A percentile compares a stretch with the other conserved stretches of the same genome.
phyloP scores from a whole-genome alignment of 2,797 vertebrate species.

The Meda fulgida region DNA sequence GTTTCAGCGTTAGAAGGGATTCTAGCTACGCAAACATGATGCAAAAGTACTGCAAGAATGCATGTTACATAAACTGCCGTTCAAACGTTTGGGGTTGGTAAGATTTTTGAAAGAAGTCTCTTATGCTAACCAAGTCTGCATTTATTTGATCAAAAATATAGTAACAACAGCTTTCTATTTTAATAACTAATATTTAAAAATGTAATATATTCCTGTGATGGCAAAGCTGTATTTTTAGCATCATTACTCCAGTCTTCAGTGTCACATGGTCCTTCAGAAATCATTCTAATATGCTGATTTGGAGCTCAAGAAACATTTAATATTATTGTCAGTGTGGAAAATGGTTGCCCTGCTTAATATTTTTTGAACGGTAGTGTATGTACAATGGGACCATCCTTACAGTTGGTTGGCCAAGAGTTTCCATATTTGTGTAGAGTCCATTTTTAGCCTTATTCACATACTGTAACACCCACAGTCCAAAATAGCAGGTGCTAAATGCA shows the following conservation, averaged over 20 bases:
- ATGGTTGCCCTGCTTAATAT: background rate
- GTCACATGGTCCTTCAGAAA: background rate
- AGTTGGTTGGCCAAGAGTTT: background rate
- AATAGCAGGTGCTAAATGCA: constrained; percentile 22
- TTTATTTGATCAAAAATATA: background rate
- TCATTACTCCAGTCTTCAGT: background rate
- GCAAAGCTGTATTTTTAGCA: background rate
- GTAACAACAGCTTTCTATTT: background rate
- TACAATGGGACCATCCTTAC: background rate
- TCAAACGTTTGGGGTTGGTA: background rate
- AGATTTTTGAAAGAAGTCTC: background rate
- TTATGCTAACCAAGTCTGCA: background rate
- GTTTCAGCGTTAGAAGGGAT: background rate
- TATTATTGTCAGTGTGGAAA: background rate
- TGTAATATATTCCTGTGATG: background rate
- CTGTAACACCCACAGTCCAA: constrained; percentile 4
- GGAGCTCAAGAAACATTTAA: background rate
- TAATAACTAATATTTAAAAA: background rate
- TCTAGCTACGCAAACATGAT: background rate
- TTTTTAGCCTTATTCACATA: constrained; percentile 25
- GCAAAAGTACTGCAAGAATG: background rate
- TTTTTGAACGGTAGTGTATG: background rate
- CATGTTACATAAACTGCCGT: background rate
- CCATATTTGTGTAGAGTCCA: constrained; percentile 11
- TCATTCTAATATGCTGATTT: background rate